Percentiles rank a stretch among this genome's conserved stretches.
These are phyloP conservation scores for Maniola jurtina DNA, from an alignment of 1,140 invertebrate species.

Conservation along the genomic window DNA sequence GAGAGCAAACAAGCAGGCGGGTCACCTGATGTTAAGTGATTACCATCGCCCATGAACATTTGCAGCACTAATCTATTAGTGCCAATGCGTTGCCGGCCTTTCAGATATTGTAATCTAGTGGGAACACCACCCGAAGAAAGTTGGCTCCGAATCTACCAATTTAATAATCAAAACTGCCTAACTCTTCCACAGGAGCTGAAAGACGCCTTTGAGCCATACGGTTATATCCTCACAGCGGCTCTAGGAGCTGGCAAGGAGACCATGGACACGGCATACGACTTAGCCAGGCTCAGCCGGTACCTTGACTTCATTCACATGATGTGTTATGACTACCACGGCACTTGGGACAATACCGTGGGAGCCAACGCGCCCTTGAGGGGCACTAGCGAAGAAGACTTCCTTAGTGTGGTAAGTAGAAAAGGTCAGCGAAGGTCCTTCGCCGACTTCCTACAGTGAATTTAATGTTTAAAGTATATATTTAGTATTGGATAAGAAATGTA, in stretches of 20 bases:
- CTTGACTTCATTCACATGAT: slow-evolving; percentile 93
- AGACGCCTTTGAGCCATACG: slow-evolving; percentile 57
- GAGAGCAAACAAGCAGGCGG: no score
- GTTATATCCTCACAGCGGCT: slow-evolving; percentile 86
- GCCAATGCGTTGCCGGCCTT: no score
- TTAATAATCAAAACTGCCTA: background rate
- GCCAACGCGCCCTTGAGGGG: slow-evolving; percentile 85
- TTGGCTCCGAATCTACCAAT: background rate
- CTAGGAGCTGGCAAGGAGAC: slow-evolving; percentile 85
- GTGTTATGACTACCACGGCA: slow-evolving; percentile 94
- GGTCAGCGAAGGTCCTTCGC: no score
- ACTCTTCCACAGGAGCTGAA: slow-evolving; percentile 69
- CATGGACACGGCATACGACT: slow-evolving; percentile 87
- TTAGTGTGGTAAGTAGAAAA: slow-evolving; percentile 84
- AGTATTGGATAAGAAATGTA: no score
- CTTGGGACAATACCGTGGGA: slow-evolving; percentile 87
- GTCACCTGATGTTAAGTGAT: no score
- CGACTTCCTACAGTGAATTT: no score
- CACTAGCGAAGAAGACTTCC: slow-evolving; percentile 63
- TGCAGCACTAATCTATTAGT: no score
- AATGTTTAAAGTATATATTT: no score
- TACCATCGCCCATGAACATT: no score
- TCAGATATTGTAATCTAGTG: no score
- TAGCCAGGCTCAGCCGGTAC: slow-evolving; percentile 84
- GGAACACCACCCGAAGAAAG: background rate